Evolutionary conservation across 1,140 invertebrate species (phyloP), one percentile per base, ranked within the genome.

Genomic region (Drosophila orena): DNA sequence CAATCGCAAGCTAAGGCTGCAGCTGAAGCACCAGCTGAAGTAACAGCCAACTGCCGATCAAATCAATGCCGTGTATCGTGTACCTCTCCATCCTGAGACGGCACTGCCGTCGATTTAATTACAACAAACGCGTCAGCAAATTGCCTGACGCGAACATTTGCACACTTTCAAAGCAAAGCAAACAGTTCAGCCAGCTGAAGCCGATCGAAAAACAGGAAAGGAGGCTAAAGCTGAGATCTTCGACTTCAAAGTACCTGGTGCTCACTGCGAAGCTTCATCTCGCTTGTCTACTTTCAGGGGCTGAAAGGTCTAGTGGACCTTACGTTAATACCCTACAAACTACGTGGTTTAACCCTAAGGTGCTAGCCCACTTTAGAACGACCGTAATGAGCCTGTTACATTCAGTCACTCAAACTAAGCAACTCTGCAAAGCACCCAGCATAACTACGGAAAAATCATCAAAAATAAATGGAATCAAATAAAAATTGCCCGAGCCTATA

Each of bases 41-140:
- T 42, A 59, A 34, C 27, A 65, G 37, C 74, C 55, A 46, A 69
- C 81, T 77, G 76, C 66, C 77, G 84, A 89, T 88, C 84, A 79
- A 88, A 89, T 88, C 84, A 76, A 89, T 73, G 83, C 79, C 76
- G 65, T 64, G 65, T 70, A 60, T 77, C 62, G 74, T 68, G 53
- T 77, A 70, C 65, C 68, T 71, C 68, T 71, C 68, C 68, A 71
- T 71, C 64, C 72, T 61, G 56, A 53, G 37, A 65, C 55, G 55
- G 64, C 76, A 88, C 61, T 66, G 77, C 79, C 68, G 84, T 84
- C 85, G 84, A 88, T 88, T 88, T 88, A 88, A 88, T 88, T 88
- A 88, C 84, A 88, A 88, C 84, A 89, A 88, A 89, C 85, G 84
- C 84, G 85, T 89, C 79, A 89, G 84, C 84, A 90, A 88, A 88